Evolutionary conservation across 2,888 invertebrate genomes (phyloP), one percentile per base, ranked within the genome.

Genomic region (Hirudinaria manillensis): DNA sequence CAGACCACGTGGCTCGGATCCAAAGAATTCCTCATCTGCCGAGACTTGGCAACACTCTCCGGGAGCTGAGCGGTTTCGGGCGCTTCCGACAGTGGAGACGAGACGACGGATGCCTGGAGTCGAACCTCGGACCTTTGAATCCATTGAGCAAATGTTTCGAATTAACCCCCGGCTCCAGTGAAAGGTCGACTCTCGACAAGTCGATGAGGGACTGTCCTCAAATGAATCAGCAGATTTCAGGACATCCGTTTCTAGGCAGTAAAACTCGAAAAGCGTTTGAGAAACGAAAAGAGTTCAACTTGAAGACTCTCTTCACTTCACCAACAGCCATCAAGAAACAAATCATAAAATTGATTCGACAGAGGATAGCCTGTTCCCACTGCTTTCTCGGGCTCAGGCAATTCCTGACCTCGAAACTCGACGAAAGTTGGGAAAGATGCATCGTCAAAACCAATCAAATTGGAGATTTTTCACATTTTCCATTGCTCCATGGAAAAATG

Each of bases 261-360:
- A 45, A 45, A 16, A 45, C 45, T 45, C 45, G 16, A n/a, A n/a
- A n/a, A n/a, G 16, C 45, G 45, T 45, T 45, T 16, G 29, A 61
- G 29, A 29, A 61, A 10, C 7, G 24, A n/a, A 61, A 61, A 16
- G 24, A 61, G 19, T 36, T 68, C 68, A 68, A 32, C 36, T 6
- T 36, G 36, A 68, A 68, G 32, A 68, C 68, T 6, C 21, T 68
- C 2, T 34, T 34, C 10, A n/a, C 32, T 29, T 68, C 68, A 13
- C 68, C 32, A 32, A 21, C 32, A 68, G 36, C n/a, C 32, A 34
- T 68, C 36, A 68, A 68, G 68, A 24, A 34, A 6, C 68, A 68
- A n/a, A 68, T 68, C 68, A 6, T 68, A 32, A 68, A 68, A 34
- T 34, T 68, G 68, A 68, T 36, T 24, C n/a, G 68, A 13, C n/a